Evolutionary conservation across 2,888 invertebrate genomes (phyloP).

Genomic region (Brachylomia viminalis): DNA sequence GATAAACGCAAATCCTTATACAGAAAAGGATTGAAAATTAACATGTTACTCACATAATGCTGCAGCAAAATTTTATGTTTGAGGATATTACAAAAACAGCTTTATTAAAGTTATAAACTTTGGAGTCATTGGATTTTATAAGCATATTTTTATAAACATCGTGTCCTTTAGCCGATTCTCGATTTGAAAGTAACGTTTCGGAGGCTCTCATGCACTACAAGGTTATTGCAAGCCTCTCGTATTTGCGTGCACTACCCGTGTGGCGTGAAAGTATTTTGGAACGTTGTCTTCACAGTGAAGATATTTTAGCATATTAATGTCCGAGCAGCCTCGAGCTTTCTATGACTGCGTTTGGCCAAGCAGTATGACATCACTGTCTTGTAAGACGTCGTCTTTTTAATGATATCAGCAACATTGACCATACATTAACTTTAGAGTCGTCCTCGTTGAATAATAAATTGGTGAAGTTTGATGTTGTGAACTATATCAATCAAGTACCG

Average conservation of each 20-base stretch:
- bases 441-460: constrained; percentile 42
- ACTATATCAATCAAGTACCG: constrained; percentile 69
- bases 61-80: constrained; percentile 61
- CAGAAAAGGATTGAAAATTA: constrained; percentile 65
- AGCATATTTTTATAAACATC: constrained; percentile 46
- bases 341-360: constrained; percentile 77
- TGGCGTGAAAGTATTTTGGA: constrained; percentile 89
- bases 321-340: constrained; percentile 83
- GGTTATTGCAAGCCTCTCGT: constrained; percentile 81
- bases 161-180: constrained; percentile 63
- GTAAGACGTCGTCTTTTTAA: constrained; percentile 63
- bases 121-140: constrained; percentile 37
- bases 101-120: constrained; percentile 13
- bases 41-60: constrained; percentile 54
- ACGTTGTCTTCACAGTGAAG: constrained; percentile 83
- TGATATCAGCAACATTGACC: constrained; percentile 56
- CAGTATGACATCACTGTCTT: constrained; percentile 73
- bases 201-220: constrained; percentile 79
- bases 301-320: constrained; percentile 89
- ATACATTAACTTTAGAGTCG: constrained; percentile 35
- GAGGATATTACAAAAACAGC: constrained; percentile 4
- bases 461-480: constrained; percentile 59
- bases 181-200: constrained; percentile 77
- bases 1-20: constrained; percentile 64
- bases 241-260: constrained; percentile 85